These are phyloP conservation scores for Stomorhina lunata DNA, from an alignment of 2,888 invertebrate species.

Conservation along the genomic window DNA sequence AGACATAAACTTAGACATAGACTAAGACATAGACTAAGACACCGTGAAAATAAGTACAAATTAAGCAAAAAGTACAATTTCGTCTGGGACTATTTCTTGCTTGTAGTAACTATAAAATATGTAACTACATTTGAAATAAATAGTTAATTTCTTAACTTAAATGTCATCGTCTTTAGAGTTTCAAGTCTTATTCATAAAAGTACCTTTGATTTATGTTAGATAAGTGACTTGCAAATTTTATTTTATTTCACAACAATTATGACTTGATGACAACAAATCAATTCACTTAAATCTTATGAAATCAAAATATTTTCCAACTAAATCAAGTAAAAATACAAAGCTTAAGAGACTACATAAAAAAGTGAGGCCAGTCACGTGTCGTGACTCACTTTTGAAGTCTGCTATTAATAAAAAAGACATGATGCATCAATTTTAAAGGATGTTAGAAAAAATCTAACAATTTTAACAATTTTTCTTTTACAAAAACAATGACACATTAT, in stretches of 20 bases:
- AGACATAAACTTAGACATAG: too few relatives aligned
- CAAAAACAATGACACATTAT: constrained; percentile 45
- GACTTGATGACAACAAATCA: constrained; percentile 49
- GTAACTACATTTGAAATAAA: too few relatives aligned
- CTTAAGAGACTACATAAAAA: background rate
- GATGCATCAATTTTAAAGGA: constrained; percentile 44
- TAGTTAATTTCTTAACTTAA: background rate
- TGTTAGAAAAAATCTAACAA: constrained; percentile 14
- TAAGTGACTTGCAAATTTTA: constrained; percentile 15
- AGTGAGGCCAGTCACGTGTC: constrained; percentile 46
- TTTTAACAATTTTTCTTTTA: background rate
- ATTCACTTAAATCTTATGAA: constrained; percentile 13
- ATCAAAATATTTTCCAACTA: constrained; percentile 22
- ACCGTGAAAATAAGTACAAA: too few relatives aligned
- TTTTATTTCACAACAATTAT: constrained; percentile 31
- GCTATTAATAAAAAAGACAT: constrained; percentile 33
- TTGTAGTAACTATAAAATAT: too few relatives aligned
- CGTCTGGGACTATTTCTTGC: too few relatives aligned
- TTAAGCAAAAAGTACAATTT: too few relatives aligned
- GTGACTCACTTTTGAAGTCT: constrained; percentile 48
- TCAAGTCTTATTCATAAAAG: background rate
- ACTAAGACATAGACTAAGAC: too few relatives aligned
- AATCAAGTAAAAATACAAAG: background rate
- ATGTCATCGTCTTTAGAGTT: background rate
- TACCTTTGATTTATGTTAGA: background rate